Conservation (phyloP, 1,140 invertebrate genomes). For the Sminthurides bifidus region DNA sequence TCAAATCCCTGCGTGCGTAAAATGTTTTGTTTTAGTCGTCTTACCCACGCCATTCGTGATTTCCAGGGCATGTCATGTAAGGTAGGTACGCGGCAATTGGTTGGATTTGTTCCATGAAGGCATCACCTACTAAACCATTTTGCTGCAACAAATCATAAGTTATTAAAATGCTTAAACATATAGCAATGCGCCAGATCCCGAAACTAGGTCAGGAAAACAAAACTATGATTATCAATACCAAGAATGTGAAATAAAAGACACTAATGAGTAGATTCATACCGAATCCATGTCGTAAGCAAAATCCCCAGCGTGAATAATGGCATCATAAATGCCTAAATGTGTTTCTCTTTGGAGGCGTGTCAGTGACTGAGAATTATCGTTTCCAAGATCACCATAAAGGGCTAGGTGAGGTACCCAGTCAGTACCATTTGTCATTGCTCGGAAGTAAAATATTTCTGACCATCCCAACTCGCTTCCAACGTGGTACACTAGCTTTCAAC, state of each 20-base stretch:
- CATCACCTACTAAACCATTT: constrained; percentile 65
- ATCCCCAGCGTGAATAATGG: constrained; percentile 85
- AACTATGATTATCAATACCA: too few relatives aligned
- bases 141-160: constrained; percentile 40
- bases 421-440: constrained; percentile 46
- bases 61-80: constrained; percentile 74
- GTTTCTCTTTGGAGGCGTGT: constrained; percentile 67
- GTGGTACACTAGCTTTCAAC: constrained; percentile 53
- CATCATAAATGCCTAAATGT: constrained; percentile 66
- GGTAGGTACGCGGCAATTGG: constrained; percentile 75
- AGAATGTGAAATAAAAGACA: too few relatives aligned
- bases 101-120: constrained; percentile 83
- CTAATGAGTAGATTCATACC: too few relatives aligned
- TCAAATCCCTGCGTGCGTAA: too few relatives aligned
- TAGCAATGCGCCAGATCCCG: neutral
- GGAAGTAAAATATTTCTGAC: constrained; percentile 65
- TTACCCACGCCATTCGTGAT: constrained; percentile 77
- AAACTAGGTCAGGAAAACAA: neutral
- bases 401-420: constrained; percentile 67
- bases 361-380: constrained; percentile 48
- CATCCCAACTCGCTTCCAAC: constrained; percentile 66
- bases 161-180: neutral
- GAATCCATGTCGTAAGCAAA: constrained; percentile 91
- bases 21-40: too few relatives aligned
- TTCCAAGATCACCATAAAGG: constrained; percentile 50